A percentile compares a stretch with the other conserved stretches of the same genome.
Evolutionary conservation across 2,113 vertebrate species (phyloP).

Genomic region (Malurus melanocephalus): DNA sequence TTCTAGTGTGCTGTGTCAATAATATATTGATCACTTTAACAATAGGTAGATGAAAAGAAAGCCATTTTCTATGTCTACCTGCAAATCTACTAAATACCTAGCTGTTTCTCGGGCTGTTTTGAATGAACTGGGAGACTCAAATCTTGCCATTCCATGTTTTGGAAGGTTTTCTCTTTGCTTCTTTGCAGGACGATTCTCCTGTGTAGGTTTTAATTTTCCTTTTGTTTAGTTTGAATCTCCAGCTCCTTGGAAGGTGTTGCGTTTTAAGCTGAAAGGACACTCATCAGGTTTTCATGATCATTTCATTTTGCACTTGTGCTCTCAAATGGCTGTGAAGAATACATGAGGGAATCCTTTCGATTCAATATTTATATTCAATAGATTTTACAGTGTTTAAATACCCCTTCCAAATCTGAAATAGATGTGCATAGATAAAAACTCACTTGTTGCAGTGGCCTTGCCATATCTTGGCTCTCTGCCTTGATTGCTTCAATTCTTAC

Average conservation of each 20-base stretch:
- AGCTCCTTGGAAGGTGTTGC: not conserved
- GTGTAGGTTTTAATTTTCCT: not conserved
- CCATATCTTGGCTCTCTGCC: not conserved
- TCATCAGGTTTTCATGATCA: not conserved
- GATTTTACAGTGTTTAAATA: not conserved
- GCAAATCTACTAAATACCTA: not conserved
- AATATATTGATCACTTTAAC: not conserved
- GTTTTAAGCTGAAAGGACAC: not conserved
- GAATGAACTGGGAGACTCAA: not conserved
- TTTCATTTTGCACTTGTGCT: not conserved
- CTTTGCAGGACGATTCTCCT: not conserved
- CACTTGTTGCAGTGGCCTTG: not conserved
- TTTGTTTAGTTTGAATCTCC: not conserved
- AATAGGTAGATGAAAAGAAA: not conserved
- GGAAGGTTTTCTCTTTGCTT: not conserved
- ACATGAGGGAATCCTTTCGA: not conserved
- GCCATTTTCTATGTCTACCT: not conserved
- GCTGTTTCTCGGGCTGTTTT: not conserved
- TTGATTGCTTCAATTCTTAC: not conserved
- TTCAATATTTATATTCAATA: not conserved
- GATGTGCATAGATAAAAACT: not conserved
- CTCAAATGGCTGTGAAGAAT: not conserved
- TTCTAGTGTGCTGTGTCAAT: not conserved
- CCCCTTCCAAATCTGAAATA: not conserved
- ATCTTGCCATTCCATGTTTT: not conserved